A percentile compares a stretch with the other conserved stretches of the same genome.
phyloP scores from a whole-genome alignment of 2,113 vertebrate species.

The Prionailurus bengalensis region DNA sequence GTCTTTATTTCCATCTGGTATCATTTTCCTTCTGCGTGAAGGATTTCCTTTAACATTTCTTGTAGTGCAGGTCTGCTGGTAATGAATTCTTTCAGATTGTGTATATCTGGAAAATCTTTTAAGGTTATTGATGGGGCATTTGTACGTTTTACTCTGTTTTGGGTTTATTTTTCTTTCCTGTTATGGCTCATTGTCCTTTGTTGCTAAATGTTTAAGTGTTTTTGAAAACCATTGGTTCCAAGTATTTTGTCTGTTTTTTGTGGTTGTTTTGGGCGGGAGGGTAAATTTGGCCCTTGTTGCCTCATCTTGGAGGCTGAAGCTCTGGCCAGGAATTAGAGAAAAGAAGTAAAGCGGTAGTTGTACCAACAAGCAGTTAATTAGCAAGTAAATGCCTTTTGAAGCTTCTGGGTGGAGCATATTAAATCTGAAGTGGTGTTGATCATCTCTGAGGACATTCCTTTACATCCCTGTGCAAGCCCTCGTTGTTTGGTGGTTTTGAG shows the following conservation, averaged over 20 bases:
- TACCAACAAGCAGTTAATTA: neutral
- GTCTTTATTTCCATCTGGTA: neutral
- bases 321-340: conserved; percentile 46
- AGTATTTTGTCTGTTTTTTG: neutral
- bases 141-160: neutral
- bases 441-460: neutral
- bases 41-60: neutral
- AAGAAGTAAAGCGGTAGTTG: conserved; percentile 4
- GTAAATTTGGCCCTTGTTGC: neutral
- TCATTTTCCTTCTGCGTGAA: neutral
- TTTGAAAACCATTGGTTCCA: conserved; percentile 18
- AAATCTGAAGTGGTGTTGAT: neutral
- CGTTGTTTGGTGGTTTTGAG: neutral
- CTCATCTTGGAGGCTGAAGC: neutral
- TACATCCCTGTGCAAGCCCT: neutral
- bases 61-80: neutral
- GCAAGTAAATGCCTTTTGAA: neutral
- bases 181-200: neutral
- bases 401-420: neutral
- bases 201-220: neutral
- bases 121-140: neutral
- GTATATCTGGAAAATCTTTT: neutral
- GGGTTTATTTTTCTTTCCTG: neutral
- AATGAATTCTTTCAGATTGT: neutral
- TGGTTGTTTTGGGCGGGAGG: neutral